phyloP scores from a whole-genome alignment of 1,140 invertebrate species.

The Augochlora pura region DNA sequence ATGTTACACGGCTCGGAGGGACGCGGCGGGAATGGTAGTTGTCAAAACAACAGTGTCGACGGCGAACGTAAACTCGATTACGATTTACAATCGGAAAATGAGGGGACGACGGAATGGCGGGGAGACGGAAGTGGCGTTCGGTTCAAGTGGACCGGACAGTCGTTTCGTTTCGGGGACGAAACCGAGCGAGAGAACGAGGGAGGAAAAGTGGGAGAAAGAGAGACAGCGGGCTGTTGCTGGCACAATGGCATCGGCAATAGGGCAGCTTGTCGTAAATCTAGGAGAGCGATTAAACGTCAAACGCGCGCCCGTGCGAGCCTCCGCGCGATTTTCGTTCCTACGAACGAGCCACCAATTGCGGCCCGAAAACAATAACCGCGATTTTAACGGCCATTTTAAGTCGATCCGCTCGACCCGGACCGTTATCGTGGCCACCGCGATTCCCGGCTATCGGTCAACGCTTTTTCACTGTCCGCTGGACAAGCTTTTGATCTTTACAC shows the following conservation, averaged over 20 bases:
- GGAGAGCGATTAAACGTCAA: constrained; percentile 70
- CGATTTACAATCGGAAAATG: constrained; percentile 12
- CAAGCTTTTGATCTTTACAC: neutral
- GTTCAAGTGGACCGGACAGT: constrained; percentile 57
- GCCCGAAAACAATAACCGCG: constrained; percentile 68
- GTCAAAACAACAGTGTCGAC: neutral
- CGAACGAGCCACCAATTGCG: constrained; percentile 27
- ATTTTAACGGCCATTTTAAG: constrained; percentile 67
- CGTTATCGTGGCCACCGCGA: constrained; percentile 55
- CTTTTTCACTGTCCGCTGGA: constrained; percentile 19
- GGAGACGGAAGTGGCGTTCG: constrained; percentile 42
- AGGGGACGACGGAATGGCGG: neutral
- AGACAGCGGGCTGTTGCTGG: neutral
- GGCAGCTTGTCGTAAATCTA: constrained; percentile 70
- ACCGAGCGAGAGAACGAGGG: constrained; percentile 11
- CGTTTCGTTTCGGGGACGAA: constrained; percentile 32
- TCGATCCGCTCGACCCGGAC: constrained; percentile 55
- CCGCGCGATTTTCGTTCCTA: constrained; percentile 59
- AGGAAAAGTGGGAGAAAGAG: constrained; percentile 9
- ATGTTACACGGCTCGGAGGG: neutral
- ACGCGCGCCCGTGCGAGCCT: constrained; percentile 46
- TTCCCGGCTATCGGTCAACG: constrained; percentile 25
- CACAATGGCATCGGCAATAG: constrained; percentile 52
- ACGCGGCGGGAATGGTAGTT: neutral
- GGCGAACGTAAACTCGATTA: neutral